Evolutionary conservation across 2,113 vertebrate species (phyloP).

Genomic region (Penelope pileata): DNA sequence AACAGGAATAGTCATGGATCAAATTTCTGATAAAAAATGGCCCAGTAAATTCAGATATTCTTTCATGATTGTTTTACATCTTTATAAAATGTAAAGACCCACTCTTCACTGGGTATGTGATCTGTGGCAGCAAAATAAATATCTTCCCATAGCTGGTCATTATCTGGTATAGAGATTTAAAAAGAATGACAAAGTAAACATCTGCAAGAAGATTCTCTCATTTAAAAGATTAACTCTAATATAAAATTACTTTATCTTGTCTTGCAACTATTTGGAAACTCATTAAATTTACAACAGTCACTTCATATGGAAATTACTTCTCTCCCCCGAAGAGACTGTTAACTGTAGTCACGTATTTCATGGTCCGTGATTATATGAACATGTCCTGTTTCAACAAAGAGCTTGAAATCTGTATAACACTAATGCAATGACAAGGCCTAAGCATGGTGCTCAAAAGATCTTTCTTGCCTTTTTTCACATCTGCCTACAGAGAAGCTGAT

Average conservation of each 20-base stretch:
- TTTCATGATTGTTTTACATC: background rate
- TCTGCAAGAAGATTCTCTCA: background rate
- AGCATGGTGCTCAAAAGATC: background rate
- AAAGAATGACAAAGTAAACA: constrained; percentile 15
- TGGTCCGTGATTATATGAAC: background rate
- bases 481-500: background rate
- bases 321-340: constrained; percentile 18
- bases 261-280: constrained; percentile 57
- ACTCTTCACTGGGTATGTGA: background rate
- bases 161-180: constrained; percentile 6
- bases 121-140: constrained; percentile 14
- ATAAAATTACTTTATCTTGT: constrained; percentile 56
- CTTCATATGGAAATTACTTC: constrained; percentile 55
- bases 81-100: background rate
- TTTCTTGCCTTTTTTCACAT: background rate
- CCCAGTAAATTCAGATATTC: constrained; percentile 1
- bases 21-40: background rate
- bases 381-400: constrained; percentile 21
- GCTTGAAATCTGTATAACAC: background rate
- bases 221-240: constrained; percentile 52
- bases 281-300: constrained; percentile 63
- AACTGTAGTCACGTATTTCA: constrained; percentile 40
- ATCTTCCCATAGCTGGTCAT: background rate
- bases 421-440: background rate
- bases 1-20: constrained; percentile 13